Conservation (phyloP, 2,888 invertebrate species). For the Dryadula phaetusa region DNA sequence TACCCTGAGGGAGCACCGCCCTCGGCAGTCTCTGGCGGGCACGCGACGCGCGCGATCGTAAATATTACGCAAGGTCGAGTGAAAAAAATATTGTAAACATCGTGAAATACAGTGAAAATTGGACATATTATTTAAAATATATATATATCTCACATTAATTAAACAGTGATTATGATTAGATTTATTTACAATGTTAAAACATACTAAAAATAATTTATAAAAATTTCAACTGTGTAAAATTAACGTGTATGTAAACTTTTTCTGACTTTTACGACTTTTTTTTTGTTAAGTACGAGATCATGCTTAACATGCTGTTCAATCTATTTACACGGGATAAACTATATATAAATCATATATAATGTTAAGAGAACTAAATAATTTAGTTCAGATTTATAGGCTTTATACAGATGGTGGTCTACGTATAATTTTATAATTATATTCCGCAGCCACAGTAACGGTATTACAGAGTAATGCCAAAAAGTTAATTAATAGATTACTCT, state of each 20-base stretch:
- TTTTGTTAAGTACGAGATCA: no score
- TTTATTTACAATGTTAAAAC: neutral
- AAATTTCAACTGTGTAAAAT: neutral
- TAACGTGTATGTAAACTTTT: neutral
- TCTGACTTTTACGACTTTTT: no score
- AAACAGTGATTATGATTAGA: neutral
- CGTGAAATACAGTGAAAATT: neutral
- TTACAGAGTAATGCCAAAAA: conserved; percentile 24
- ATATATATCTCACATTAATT: neutral
- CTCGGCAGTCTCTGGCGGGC: conserved; percentile 76
- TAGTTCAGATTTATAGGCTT: neutral
- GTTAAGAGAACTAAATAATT: neutral
- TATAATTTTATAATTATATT: neutral
- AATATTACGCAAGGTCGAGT: conserved; percentile 45
- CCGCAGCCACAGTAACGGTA: conserved; percentile 29
- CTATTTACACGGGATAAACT: no score
- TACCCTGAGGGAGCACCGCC: conserved; percentile 77
- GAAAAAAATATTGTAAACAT: conserved; percentile 35
- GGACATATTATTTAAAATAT: neutral
- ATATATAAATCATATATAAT: no score
- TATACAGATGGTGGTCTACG: neutral
- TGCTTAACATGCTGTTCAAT: no score
- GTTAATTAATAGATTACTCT: conserved; percentile 36
- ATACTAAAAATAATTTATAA: no score
- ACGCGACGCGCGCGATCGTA: conserved; percentile 68